Base-by-base conservation (phyloP, 2,888 invertebrate species). In the Noctua fimbriata region DNA sequence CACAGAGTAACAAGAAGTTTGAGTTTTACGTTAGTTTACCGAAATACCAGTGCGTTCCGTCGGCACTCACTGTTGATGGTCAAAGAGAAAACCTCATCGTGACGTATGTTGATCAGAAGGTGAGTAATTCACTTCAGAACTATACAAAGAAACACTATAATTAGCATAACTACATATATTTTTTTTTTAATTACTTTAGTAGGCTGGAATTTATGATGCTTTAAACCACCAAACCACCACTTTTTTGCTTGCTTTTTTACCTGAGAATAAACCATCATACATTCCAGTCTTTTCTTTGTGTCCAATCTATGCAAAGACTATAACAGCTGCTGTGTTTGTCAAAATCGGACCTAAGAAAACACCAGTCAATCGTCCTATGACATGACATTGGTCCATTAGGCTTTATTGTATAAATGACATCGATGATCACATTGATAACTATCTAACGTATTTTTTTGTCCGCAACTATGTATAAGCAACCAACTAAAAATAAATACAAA, bases 101-200 rank as follows among this genome's bases (percentile, higher is more conserved):
- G 18, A 97, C 97, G 5, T 99, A 99, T 95, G 97, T 98, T 0
- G 98, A 99, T 96, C 98, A 98, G 89, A 98, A 98, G 97, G 98
- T 98, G 89, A 78, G 85, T 71, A n/a, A 32, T 70, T 1, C 0
- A 44, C 7, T 14, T 16, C 41, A 55, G 41, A 24, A 77, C 1
- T 49, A 36, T 14, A 21, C 18, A n/a, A 55, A 32, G 14, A 71
- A 12, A 58, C n/a, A n/a, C n/a, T 12, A 16, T 24, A 28, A 60
- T 28, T 60, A 41, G n/a, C 18, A 71, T 55, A 36, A 49, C 6
- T 55, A n/a, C 36, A 52, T 52, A 36, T 2, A 36, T 36, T 36
- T 36, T 36, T 36, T 2, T 36, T 36, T 36, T 3, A n/a, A n/a
- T n/a, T n/a, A n/a, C n/a, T n/a, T n/a, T n/a, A n/a, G n/a, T n/a